phyloP scores from a whole-genome alignment of 2,888 invertebrate genomes.

The Eubasilissa splendida region DNA sequence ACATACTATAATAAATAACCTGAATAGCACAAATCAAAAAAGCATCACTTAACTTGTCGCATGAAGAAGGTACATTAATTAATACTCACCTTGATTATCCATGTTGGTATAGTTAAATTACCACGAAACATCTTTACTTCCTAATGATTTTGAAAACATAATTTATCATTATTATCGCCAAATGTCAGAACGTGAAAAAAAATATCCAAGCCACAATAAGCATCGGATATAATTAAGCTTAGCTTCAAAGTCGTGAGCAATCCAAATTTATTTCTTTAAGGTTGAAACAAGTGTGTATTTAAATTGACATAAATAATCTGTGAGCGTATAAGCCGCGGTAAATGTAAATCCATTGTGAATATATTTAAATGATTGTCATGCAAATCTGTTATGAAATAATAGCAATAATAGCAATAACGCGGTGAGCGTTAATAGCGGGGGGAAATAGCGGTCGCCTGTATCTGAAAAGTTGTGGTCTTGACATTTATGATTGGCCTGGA shows the following conservation, averaged over 20 bases:
- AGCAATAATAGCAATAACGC: conserved; percentile 14
- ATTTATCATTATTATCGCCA: too few species aligned
- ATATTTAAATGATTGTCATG: conserved; percentile 20
- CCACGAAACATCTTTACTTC: too few species aligned
- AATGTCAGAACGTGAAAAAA: too few species aligned
- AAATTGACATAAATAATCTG: conserved; percentile 30
- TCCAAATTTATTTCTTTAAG: conserved; percentile 23
- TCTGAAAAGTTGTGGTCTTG: conserved; percentile 20
- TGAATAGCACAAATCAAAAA: too few species aligned
- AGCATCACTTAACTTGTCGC: too few species aligned
- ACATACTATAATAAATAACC: too few species aligned
- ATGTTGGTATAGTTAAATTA: too few species aligned
- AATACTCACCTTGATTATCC: too few species aligned
- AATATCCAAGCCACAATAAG: background rate
- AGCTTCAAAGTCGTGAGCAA: conserved; percentile 3
- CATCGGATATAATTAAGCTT: conserved; percentile 12
- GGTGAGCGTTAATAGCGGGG: conserved; percentile 4
- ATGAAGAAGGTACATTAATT: too few species aligned
- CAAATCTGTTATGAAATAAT: conserved; percentile 29
- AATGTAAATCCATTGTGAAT: conserved; percentile 16
- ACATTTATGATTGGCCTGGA: conserved; percentile 24
- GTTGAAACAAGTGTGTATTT: background rate
- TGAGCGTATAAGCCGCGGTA: conserved; percentile 2
- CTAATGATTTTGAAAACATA: too few species aligned
- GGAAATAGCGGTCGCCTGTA: background rate